Evolutionary conservation across 2,888 invertebrate genomes (phyloP), one percentile per base, ranked within the genome.

Genomic region (Brachyptera putata): DNA sequence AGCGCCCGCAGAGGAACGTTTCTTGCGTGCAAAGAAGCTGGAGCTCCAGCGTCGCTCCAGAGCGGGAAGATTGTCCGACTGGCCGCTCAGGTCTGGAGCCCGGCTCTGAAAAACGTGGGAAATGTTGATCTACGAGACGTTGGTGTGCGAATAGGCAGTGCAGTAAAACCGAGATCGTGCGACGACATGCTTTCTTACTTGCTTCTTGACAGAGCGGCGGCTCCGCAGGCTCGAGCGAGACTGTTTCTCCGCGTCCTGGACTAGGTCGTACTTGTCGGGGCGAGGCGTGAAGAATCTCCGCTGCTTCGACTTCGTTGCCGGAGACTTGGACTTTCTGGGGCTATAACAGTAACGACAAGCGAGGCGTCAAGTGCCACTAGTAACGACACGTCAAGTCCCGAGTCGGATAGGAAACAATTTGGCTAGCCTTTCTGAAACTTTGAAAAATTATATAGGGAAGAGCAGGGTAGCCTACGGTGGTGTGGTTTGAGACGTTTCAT

Each of bases 201-300:
- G 67, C 63, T 72, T 74, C 63, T 64, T 69, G 58, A 67, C 69
- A 30, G 69, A 70, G 22, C 71, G 69, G 36, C 73, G 69, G 39
- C 73, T 68, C 56, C 74, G 72, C 21, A 75, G 65, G 61, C 72
- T 73, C 7, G 74, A 67, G 50, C 74, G 69, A 26, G 71, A 64
- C 64, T 71, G 73, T 53, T 71, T 74, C 24, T 39, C 25, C 14
- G 14, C 46, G 16, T 56, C 37, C 21, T 39, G 22, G 24, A 14
- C 57, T 24, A 16, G 22, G n/a, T 43, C 30, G 16, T 34, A 34
- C 21, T 36, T 46, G 18, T 69, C 66, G 58, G 64, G 58, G 61
- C 67, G 68, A 22, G 67, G 67, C 13, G 69, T 62, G 26, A 68
- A 65, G 61, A 68, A 70, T 65, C 70, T 70, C 57, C 68, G 67